Evolutionary conservation across 1,140 invertebrate species (phyloP).

Genomic region (Drosophila sp.): DNA sequence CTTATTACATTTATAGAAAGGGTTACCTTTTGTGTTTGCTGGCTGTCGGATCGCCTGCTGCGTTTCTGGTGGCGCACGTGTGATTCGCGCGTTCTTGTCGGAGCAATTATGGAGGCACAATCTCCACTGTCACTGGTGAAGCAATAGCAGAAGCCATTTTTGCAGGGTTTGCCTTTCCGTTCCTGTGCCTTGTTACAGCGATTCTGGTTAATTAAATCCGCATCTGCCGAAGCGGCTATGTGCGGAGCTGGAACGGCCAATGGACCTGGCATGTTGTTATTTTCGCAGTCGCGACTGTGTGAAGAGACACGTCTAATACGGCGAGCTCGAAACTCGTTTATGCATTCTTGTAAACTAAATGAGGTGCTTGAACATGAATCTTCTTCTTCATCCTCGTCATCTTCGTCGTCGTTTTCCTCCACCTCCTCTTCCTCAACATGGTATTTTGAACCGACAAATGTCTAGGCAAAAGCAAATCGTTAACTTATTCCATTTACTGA

Average conservation of each 20-base stretch:
- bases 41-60: constrained; percentile 63
- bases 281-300: constrained; percentile 68
- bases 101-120: constrained; percentile 51
- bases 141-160: constrained; percentile 80
- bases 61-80: constrained; percentile 68
- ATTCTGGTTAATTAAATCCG: constrained; percentile 77
- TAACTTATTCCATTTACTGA: constrained; percentile 28
- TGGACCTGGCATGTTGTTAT: constrained; percentile 14
- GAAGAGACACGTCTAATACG: constrained; percentile 65
- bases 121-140: constrained; percentile 81
- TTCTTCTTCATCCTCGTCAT: constrained; percentile 59
- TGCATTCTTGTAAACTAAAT: constrained; percentile 79
- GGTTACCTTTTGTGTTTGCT: constrained; percentile 44
- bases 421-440: constrained; percentile 26
- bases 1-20: not conserved
- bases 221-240: constrained; percentile 42
- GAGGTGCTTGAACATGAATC: constrained; percentile 69
- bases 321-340: constrained; percentile 76
- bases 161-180: constrained; percentile 72
- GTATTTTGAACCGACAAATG: constrained; percentile 59
- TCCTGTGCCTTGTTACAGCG: constrained; percentile 75
- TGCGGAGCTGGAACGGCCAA: constrained; percentile 3
- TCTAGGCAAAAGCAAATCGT: constrained; percentile 39
- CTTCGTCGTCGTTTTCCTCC: constrained; percentile 43
- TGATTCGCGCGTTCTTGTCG: constrained; percentile 58